Evolutionary conservation across 2,888 invertebrate genomes (phyloP).

Genomic region (Andrena marginata): DNA sequence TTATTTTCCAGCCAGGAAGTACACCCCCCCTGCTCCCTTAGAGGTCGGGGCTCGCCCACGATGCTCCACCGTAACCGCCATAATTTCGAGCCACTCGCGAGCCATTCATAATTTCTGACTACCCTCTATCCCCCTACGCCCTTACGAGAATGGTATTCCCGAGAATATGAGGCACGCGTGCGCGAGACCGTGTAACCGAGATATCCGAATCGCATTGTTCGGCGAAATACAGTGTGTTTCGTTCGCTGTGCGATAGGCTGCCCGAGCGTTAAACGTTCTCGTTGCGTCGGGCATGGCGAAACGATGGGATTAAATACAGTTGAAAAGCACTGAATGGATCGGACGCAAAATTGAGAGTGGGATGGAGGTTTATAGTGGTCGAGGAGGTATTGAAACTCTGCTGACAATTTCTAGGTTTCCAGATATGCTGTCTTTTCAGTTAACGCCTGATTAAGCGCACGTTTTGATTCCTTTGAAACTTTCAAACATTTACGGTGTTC

Average conservation of each 20-base stretch:
- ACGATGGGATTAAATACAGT: slow-evolving; percentile 42
- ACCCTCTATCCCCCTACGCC: neutral
- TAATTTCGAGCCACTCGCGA: slow-evolving; percentile 58
- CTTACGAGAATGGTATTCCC: neutral
- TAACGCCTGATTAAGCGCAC: no score
- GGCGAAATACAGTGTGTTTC: slow-evolving; percentile 30
- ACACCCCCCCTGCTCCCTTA: slow-evolving; percentile 11
- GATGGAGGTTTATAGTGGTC: neutral
- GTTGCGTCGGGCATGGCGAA: slow-evolving; percentile 33
- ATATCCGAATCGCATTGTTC: slow-evolving; percentile 12
- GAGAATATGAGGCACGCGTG: neutral
- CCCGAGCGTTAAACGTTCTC: slow-evolving; percentile 36
- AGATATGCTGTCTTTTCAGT: no score
- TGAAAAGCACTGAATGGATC: neutral
- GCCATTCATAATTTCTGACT: slow-evolving; percentile 52
- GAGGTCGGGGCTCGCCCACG: slow-evolving; percentile 37
- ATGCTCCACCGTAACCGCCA: slow-evolving; percentile 41
- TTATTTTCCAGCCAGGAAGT: slow-evolving; percentile 22
- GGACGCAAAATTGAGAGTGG: neutral
- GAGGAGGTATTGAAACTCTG: neutral
- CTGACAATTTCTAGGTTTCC: no score
- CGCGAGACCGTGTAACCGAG: neutral
- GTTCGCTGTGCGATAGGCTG: slow-evolving; percentile 33
- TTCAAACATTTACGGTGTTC: no score
- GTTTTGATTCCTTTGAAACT: no score